These are phyloP conservation scores for Bradypus variegatus DNA, from an alignment of 2,797 vertebrate species.

Conservation along the genomic window DNA sequence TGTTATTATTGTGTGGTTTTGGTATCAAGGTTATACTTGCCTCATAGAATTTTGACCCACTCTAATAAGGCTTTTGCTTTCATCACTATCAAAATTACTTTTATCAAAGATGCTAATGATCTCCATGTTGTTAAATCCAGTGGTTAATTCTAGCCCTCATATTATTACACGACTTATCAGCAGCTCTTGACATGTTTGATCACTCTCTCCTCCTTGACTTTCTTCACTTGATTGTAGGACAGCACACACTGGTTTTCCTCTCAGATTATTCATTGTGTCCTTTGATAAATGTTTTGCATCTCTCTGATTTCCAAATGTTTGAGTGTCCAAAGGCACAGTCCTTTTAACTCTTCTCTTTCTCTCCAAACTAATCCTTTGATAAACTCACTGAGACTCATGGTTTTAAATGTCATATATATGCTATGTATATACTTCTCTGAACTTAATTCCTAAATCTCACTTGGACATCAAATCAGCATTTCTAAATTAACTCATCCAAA, in stretches of 20 bases:
- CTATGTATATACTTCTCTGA: not conserved
- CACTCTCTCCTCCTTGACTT: not conserved
- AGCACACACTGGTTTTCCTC: not conserved
- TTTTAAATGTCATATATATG: not conserved
- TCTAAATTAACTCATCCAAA: not conserved
- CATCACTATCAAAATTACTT: not conserved
- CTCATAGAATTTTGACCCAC: not conserved
- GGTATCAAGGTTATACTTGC: not conserved
- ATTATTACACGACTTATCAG: not conserved
- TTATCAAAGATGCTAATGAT: not conserved
- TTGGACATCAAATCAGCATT: not conserved
- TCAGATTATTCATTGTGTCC: not conserved
- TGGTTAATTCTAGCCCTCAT: not conserved
- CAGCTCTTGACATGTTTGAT: not conserved
- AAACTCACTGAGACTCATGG: not conserved
- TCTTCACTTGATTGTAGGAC: not conserved
- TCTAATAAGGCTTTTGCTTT: not conserved
- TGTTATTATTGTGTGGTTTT: not conserved
- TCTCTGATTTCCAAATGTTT: not conserved
- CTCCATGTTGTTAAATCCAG: not conserved
- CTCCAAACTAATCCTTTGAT: not conserved
- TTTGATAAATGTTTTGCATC: not conserved
- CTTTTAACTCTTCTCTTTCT: not conserved
- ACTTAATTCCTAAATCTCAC: not conserved
- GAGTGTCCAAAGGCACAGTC: not conserved